A percentile compares a stretch with the other conserved stretches of the same genome.
These are phyloP conservation scores for Vulpes vulpes DNA, from an alignment of 2,113 vertebrate genomes.

Conservation along the genomic window DNA sequence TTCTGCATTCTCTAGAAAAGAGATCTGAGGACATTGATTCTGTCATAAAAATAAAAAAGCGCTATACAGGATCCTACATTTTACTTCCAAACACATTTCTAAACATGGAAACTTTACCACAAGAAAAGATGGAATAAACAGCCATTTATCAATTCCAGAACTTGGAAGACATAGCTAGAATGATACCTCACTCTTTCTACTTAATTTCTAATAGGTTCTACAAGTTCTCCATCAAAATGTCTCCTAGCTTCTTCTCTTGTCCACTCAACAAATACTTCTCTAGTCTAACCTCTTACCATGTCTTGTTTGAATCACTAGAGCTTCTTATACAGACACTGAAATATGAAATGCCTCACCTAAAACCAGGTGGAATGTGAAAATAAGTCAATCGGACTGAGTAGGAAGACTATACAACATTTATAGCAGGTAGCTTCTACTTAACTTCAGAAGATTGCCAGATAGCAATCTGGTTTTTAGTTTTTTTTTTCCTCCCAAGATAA, in stretches of 20 bases:
- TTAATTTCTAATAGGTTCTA: not conserved
- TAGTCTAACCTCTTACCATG: not conserved
- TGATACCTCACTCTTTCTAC: not conserved
- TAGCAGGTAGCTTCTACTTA: not conserved
- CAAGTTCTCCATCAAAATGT: not conserved
- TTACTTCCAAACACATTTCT: not conserved
- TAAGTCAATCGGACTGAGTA: not conserved
- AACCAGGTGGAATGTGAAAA: not conserved
- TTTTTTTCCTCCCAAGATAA: not conserved
- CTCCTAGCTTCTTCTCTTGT: not conserved
- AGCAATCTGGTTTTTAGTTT: not conserved
- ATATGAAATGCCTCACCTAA: not conserved
- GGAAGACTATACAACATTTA: not conserved
- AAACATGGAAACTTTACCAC: constrained; percentile 32
- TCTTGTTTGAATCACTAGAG: not conserved
- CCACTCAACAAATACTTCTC: not conserved
- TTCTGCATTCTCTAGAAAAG: not conserved
- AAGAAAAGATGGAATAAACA: not conserved
- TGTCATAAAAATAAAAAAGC: constrained; percentile 11
- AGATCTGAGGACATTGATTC: not conserved
- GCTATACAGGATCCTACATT: not conserved
- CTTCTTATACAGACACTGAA: not conserved
- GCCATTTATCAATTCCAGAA: not conserved
- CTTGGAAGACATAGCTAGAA: not conserved
- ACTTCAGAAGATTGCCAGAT: not conserved